phyloP scores from a whole-genome alignment of 92 coral and sea anemone genomes.

The Ricordea florida region DNA sequence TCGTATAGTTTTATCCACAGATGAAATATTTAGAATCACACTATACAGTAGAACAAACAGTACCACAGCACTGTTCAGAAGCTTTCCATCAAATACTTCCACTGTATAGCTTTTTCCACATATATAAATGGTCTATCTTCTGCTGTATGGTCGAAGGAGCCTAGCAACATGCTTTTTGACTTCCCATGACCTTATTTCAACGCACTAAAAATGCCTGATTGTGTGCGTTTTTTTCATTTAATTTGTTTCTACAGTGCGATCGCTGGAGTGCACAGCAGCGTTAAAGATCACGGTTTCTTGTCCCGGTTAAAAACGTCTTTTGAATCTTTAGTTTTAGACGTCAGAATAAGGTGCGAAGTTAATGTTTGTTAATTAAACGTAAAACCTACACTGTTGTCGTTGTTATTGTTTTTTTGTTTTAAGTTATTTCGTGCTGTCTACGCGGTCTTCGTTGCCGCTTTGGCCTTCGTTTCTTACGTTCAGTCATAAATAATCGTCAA shows the following conservation, averaged over 20 bases:
- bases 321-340: slow-evolving; percentile 59
- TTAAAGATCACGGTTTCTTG: slow-evolving; percentile 21
- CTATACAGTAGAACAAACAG: no score
- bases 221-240: neutral
- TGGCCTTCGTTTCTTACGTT: no score
- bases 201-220: neutral
- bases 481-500: no score
- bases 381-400: neutral
- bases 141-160: no score
- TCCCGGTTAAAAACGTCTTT: slow-evolving; percentile 46
- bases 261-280: slow-evolving; percentile 63
- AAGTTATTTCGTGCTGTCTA: neutral
- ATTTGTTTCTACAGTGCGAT: slow-evolving; percentile 62
- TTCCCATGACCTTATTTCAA: neutral
- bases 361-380: neutral
- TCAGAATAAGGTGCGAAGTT: slow-evolving; percentile 61
- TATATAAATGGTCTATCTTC: no score
- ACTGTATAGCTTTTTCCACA: no score
- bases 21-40: no score
- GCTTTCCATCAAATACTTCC: no score
- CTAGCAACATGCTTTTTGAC: no score
- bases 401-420: neutral
- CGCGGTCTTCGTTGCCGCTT: no score
- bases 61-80: no score
- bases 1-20: no score